phyloP scores from a whole-genome alignment of 1,140 invertebrate species.

The Oryctes rhinoceros region DNA sequence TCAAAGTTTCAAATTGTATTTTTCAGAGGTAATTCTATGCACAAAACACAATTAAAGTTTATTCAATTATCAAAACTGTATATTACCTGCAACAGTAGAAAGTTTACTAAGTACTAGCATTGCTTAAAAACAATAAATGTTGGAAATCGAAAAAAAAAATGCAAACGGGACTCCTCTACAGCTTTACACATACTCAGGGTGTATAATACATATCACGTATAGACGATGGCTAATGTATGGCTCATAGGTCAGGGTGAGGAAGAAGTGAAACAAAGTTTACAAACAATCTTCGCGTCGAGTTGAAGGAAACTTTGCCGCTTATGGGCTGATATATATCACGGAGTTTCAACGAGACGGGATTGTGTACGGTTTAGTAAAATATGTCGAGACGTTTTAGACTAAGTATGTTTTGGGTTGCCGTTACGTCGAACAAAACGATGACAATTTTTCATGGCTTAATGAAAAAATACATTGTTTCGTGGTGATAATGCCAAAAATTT shows the following conservation, averaged over 20 bases:
- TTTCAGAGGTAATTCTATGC: too few relatives aligned
- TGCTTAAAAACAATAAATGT: too few relatives aligned
- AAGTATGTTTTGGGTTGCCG: not conserved
- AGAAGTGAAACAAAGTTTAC: conserved; percentile 15
- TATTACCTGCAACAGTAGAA: too few relatives aligned
- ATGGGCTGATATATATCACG: conserved; percentile 4
- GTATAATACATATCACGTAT: not conserved
- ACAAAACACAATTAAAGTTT: too few relatives aligned
- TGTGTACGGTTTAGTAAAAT: conserved; percentile 1
- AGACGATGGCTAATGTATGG: not conserved
- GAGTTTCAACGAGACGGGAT: conserved; percentile 9
- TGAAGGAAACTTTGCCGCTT: conserved; percentile 3
- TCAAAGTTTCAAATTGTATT: too few relatives aligned
- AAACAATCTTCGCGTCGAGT: conserved; percentile 13
- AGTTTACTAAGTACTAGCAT: too few relatives aligned
- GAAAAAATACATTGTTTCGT: too few relatives aligned
- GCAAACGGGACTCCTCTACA: too few relatives aligned
- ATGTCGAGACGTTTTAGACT: not conserved
- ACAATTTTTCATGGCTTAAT: too few relatives aligned
- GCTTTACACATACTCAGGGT: not conserved
- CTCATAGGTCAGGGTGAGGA: conserved; percentile 12
- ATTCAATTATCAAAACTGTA: too few relatives aligned
- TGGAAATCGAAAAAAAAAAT: too few relatives aligned
- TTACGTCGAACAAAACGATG: not conserved
- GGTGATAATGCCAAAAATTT: too few relatives aligned